Evolutionary conservation across 2,113 vertebrate species (phyloP).

Genomic region (Chinchilla lanigera): DNA sequence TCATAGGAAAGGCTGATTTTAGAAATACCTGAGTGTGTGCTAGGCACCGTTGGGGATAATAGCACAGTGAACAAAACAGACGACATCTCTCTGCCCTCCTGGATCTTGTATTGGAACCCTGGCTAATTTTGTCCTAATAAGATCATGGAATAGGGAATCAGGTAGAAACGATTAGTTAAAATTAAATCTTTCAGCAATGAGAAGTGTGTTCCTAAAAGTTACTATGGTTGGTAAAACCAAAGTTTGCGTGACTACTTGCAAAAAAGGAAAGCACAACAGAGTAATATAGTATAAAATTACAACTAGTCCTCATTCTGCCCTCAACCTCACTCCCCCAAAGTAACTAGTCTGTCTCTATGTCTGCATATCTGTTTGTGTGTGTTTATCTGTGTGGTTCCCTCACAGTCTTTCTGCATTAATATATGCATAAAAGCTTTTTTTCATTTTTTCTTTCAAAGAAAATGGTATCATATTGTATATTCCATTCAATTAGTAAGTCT

Average conservation of each 20-base stretch:
- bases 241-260: conserved; percentile 5
- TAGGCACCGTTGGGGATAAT: too few species aligned
- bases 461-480: neutral
- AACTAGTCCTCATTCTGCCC: neutral
- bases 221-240: neutral
- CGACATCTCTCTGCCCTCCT: neutral
- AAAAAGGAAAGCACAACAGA: neutral
- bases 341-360: neutral
- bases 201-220: conserved; percentile 54
- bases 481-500: neutral
- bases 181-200: conserved; percentile 38
- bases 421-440: neutral
- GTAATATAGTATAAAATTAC: neutral
- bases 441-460: conserved; percentile 6
- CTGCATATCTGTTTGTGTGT: neutral
- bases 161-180: conserved; percentile 57
- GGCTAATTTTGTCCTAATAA: conserved; percentile 26
- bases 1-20: neutral
- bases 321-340: neutral
- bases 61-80: neutral
- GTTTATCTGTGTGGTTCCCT: neutral
- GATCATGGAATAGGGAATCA: conserved; percentile 49
- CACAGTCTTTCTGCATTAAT: neutral
- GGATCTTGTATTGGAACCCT: neutral
- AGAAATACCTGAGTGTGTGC: neutral